phyloP scores from a whole-genome alignment of 2,113 vertebrate genomes.

The Aix galericulata region DNA sequence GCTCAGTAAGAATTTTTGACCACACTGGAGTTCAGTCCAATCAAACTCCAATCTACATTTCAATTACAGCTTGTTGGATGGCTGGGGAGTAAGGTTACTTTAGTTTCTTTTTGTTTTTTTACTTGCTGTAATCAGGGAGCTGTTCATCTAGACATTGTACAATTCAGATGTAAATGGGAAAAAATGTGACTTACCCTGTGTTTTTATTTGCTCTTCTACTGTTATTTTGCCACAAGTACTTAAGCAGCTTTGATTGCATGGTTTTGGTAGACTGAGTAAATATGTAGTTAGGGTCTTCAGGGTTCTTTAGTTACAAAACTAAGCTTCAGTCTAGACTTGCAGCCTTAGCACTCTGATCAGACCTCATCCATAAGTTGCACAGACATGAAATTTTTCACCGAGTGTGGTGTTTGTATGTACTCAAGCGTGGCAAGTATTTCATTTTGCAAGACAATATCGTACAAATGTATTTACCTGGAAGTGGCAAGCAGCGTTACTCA shows the following conservation, averaged over 20 bases:
- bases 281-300: background rate
- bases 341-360: background rate
- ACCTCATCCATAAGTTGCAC: background rate
- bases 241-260: background rate
- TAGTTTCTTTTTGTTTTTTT: background rate
- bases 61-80: background rate
- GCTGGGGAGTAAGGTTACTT: background rate
- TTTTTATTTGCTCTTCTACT: background rate
- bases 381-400: background rate
- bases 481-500: background rate
- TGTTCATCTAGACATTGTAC: background rate
- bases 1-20: background rate
- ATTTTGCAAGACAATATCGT: background rate
- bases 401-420: background rate
- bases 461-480: background rate
- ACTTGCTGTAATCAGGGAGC: background rate
- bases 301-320: background rate
- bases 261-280: background rate
- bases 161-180: background rate
- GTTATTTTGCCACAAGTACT: background rate
- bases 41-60: background rate
- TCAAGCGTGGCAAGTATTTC: background rate
- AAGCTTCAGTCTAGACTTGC: fast-evolving
- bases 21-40: background rate
- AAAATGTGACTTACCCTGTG: background rate